Evolutionary conservation across 2,888 invertebrate species (phyloP).

Genomic region (Perithous albicinctus): DNA sequence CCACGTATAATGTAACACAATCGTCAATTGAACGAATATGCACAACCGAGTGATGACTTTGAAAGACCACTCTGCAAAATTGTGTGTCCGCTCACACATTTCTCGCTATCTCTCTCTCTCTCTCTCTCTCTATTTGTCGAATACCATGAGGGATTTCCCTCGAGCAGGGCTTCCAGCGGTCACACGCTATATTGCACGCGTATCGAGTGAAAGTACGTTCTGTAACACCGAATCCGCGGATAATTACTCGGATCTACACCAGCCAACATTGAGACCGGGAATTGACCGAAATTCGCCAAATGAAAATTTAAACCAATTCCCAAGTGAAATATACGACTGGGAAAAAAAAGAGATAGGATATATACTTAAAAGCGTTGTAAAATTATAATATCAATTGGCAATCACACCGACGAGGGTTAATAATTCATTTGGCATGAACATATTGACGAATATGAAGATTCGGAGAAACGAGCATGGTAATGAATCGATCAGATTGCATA

Average conservation of each 20-base stretch:
- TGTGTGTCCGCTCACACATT: not conserved
- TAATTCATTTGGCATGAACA: constrained; percentile 16
- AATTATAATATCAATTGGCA: constrained; percentile 22
- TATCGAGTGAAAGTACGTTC: not conserved
- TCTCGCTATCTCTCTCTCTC: too few relatives aligned
- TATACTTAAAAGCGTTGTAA: constrained; percentile 4
- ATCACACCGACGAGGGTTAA: not conserved
- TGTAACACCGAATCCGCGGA: not conserved
- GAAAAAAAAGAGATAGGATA: not conserved
- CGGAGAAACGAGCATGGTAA: constrained; percentile 17
- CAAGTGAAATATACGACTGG: not conserved
- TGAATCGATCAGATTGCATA: constrained; percentile 11
- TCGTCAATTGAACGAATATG: not conserved
- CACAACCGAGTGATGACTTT: not conserved
- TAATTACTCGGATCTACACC: not conserved
- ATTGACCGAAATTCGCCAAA: not conserved
- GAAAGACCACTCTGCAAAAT: not conserved
- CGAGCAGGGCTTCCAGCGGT: not conserved
- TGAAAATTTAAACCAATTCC: not conserved
- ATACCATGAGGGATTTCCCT: not conserved
- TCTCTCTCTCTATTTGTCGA: not conserved
- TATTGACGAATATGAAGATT: constrained; percentile 8
- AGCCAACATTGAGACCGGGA: not conserved
- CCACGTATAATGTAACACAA: not conserved
- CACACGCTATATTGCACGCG: not conserved